Conservation (phyloP, 2,113 vertebrate genomes). For the Propithecus coquereli region DNA sequence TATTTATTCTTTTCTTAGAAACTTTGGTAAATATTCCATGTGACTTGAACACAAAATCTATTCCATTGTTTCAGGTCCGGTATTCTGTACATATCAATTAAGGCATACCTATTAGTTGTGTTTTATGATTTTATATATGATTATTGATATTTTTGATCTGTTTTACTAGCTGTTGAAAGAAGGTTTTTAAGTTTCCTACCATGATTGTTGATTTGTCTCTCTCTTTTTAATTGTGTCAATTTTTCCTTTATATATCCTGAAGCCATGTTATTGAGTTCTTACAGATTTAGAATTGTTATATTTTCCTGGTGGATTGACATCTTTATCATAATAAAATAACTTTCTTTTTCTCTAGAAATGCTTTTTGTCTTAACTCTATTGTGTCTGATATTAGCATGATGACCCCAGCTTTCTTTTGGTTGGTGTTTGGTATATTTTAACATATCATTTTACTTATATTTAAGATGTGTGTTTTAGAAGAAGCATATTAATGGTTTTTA, state of each 20-base stretch:
- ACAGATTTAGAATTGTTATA: neutral
- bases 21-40: neutral
- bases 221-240: neutral
- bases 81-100: neutral
- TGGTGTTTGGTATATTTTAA: neutral
- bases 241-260: neutral
- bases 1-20: neutral
- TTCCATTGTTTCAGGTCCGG: neutral
- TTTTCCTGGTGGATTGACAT: neutral
- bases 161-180: neutral
- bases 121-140: neutral
- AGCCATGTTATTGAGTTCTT: neutral
- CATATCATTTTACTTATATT: neutral
- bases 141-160: neutral
- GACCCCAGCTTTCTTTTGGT: neutral
- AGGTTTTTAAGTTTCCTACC: neutral
- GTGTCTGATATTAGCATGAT: neutral
- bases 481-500: neutral
- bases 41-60: neutral
- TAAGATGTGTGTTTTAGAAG: neutral
- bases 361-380: neutral
- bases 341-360: neutral
- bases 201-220: neutral
- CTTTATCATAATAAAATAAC: neutral
- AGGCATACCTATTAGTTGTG: neutral